Evolutionary conservation across 2,797 vertebrate species (phyloP), one percentile per base, ranked within the genome.

Genomic region (Ceryle rudis): DNA sequence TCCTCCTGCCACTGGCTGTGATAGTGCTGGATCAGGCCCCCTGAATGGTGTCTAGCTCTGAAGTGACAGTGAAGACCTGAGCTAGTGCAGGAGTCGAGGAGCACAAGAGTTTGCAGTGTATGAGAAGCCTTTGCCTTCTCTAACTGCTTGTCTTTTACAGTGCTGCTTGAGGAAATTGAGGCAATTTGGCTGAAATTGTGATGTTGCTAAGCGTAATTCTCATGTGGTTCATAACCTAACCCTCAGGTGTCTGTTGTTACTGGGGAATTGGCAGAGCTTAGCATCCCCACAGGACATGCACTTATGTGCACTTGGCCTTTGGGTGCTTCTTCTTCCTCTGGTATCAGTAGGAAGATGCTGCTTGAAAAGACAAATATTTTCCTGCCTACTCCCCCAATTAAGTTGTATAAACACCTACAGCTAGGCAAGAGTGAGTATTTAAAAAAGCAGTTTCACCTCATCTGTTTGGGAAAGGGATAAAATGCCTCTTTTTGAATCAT

Each of bases 281-380:
- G n/a, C 47, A 15, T 78, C 35, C 42, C n/a, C 4, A 1, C 14
- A 11, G n/a, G 25, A 39, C 1, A 0, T 3, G 7, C 26, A 2
- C 29, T 41, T 16, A 4, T 0, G 2, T 29, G 44, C 9, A 1
- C 5, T 79, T 55, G 69, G 11, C n/a, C 33, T 54, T 46, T 67
- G 10, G 74, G n/a, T 66, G 55, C 46, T 87, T 41, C 33, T 71
- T 16, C 47, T 64, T 57, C 55, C 67, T 35, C 19, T 5, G 20
- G 51, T 14, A 8, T 19, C 0, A 1, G 57, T 42, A 67, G 70
- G 61, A 31, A 71, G 57, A 33, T 3, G 18, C 58, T 84, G 26
- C 77, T 74, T 73, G 41, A 21, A 67, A 42, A 58, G 22, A n/a
- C 23, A 4, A 1, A 8, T 51, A 16, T 23, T 66, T 22, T 18